Conservation (phyloP, 1,140 invertebrate species). For the Chironomus striatipennis region DNA sequence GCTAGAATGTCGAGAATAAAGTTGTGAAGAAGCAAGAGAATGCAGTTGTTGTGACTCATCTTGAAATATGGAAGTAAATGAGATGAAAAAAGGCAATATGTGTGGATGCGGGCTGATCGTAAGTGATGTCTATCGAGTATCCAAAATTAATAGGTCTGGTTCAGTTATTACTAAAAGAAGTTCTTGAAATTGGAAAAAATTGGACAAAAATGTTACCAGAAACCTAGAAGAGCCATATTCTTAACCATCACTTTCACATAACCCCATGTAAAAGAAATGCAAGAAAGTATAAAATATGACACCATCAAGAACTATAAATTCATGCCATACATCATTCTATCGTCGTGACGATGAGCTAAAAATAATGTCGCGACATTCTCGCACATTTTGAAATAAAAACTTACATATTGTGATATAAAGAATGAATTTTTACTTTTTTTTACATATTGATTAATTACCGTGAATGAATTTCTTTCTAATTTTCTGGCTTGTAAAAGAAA, state of each 20-base stretch:
- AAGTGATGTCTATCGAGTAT: too few species aligned
- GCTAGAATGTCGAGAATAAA: too few species aligned
- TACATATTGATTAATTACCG: constrained; percentile 13
- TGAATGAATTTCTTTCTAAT: neutral
- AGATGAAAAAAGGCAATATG: too few species aligned
- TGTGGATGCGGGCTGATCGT: too few species aligned
- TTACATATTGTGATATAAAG: neutral
- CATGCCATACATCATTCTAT: neutral
- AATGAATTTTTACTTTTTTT: neutral
- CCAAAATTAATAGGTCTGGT: too few species aligned
- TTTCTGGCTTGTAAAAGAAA: neutral
- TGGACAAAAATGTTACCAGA: too few species aligned
- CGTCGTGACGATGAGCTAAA: neutral
- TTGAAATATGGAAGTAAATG: too few species aligned
- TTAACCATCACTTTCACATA: too few species aligned
- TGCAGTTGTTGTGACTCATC: constrained; percentile 6
- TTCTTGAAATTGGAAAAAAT: too few species aligned
- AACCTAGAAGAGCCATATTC: too few species aligned
- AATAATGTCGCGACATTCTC: constrained; percentile 1
- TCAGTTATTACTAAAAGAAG: too few species aligned
- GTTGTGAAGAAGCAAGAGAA: neutral
- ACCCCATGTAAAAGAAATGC: too few species aligned
- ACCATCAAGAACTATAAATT: constrained; percentile 9
- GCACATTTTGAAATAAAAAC: neutral
- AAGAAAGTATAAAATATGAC: neutral